phyloP scores from a whole-genome alignment of 2,888 invertebrate genomes.

The Lasioglossum calceatum region DNA sequence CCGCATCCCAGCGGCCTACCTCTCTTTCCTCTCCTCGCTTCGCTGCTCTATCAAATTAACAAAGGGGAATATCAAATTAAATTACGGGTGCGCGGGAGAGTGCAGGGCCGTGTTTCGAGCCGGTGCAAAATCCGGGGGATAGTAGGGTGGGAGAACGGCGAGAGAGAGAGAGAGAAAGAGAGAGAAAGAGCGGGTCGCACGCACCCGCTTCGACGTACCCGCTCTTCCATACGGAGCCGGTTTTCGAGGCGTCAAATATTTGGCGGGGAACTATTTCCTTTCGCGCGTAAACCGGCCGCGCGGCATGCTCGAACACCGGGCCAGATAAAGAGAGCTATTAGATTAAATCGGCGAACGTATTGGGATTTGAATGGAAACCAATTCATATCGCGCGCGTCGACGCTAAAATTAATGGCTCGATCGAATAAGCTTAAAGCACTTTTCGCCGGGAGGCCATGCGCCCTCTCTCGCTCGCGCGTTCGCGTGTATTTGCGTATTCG shows the following conservation, averaged over 20 bases:
- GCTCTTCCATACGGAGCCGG: not conserved
- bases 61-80: conserved; percentile 80
- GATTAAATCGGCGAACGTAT: conserved; percentile 31
- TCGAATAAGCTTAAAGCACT: conserved; percentile 62
- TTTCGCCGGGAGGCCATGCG: conserved; percentile 42
- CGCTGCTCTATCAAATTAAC: conserved; percentile 73
- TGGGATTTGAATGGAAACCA: conserved; percentile 50
- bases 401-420: conserved; percentile 50
- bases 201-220: conserved; percentile 26
- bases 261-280: conserved; percentile 57
- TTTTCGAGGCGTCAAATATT: conserved; percentile 71
- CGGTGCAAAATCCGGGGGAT: conserved; percentile 41
- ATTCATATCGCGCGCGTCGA: conserved; percentile 34
- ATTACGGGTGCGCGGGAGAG: conserved; percentile 67
- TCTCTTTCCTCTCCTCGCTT: conserved; percentile 27
- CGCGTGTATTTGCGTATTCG: conserved; percentile 30
- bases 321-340: conserved; percentile 62
- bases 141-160: not conserved
- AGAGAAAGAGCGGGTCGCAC: not conserved
- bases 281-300: conserved; percentile 29
- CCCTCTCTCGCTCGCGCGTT: not conserved
- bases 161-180: not conserved
- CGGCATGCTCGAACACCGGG: conserved; percentile 48
- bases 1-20: conserved; percentile 35
- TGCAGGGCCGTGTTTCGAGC: conserved; percentile 53